A percentile compares a stretch with the other conserved stretches of the same genome.
Evolutionary conservation across 2,888 invertebrate genomes (phyloP).

Genomic region (Orthosia gothica): DNA sequence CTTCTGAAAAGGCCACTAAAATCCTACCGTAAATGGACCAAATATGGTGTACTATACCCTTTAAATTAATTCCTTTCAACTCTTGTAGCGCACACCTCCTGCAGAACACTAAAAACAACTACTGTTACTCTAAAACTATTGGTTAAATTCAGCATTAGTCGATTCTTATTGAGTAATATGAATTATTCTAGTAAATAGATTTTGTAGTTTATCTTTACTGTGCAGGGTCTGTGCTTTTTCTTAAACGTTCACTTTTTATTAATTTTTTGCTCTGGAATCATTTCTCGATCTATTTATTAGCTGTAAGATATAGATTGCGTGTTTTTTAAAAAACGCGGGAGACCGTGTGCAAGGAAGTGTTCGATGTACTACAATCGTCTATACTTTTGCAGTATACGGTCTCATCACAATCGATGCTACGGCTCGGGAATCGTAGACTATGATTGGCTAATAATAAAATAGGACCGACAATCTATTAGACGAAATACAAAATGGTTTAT

Average conservation of each 20-base stretch:
- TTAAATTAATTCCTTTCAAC: not conserved
- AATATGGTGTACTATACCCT: not conserved
- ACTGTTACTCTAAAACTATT: not conserved
- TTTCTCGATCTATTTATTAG: not conserved
- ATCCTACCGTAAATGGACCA: not conserved
- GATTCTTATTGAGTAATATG: too few species aligned
- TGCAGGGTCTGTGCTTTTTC: not conserved
- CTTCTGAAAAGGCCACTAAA: too few species aligned
- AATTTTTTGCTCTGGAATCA: conserved; percentile 25
- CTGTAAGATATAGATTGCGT: conserved; percentile 21
- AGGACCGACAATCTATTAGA: conserved; percentile 62
- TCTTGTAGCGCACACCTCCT: not conserved
- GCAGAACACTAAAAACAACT: not conserved
- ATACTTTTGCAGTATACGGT: conserved; percentile 44
- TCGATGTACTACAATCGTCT: conserved; percentile 41
- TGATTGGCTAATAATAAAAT: conserved; percentile 67
- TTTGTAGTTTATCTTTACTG: too few species aligned
- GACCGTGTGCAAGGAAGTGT: conserved; percentile 11
- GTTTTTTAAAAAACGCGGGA: conserved; percentile 31
- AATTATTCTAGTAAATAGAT: too few species aligned
- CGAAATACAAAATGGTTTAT: conserved; percentile 50
- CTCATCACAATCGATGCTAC: conserved; percentile 65
- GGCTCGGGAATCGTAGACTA: conserved; percentile 46
- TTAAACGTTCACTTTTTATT: not conserved
- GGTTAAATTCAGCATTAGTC: too few species aligned